Base-by-base conservation (phyloP, 2,888 invertebrate species). In the Pimpla rufipes region DNA sequence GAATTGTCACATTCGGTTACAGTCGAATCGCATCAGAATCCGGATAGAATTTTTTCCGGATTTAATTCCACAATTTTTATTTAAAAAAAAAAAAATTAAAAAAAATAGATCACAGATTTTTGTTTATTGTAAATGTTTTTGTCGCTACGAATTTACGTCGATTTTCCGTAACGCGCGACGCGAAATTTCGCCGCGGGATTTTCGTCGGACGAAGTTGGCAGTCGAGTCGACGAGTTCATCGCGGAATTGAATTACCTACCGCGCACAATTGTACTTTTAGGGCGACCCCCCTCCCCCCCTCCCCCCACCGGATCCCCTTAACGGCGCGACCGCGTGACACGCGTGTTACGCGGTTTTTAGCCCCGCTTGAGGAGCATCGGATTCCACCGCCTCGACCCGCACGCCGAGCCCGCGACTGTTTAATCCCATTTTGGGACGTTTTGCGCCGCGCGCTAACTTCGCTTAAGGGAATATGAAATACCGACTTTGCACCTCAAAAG, bases 371-470 rank as follows among this genome's bases (percentile, higher is more conserved):
- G 10, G 37, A 35, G 16, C 59, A 62, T 62, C 16, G 59, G 37
- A 62, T 62, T 62, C 37, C 59, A 16, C 16, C 37, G 16, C 59
- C 59, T 37, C 59, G 37, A 62, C 59, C n/a, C 29, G 29, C 29
- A 5, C 29, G 23, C 37, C 37, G 29, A 29, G 37, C 13, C 37
- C 16, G n/a, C 37, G 37, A 62, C 59, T 35, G 37, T 62, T 62
- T 62, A 62, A 62, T 62, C 37, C 59, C 35, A 62, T 62, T 62
- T 62, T 37, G n/a, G 57, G 57, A 59, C 35, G n/a, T 59, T 59
- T n/a, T 62, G n/a, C n/a, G n/a, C n/a, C n/a, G n/a, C 59, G 37
- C 37, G 59, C 59, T 62, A 37, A 37, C 59, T 62, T 37, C 16
- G 29, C 29, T 29, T 35, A n/a, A n/a, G n/a, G n/a, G n/a, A n/a